Evolutionary conservation across 2,888 invertebrate species (phyloP).

Genomic region (Agrochola litura): DNA sequence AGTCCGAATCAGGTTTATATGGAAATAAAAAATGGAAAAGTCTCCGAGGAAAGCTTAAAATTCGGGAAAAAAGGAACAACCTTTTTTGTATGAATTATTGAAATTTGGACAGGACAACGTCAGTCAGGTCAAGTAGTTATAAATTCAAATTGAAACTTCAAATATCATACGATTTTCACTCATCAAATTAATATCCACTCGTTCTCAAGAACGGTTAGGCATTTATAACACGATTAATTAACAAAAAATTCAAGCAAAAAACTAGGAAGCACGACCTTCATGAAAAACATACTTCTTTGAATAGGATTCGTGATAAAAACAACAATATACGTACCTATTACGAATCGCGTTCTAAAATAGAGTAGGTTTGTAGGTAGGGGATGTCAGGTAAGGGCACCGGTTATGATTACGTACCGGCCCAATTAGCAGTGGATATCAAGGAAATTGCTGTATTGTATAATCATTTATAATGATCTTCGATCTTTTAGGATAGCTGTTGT

Average conservation of each 20-base stretch:
- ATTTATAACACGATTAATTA: slow-evolving; percentile 33
- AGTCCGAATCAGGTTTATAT: too few species aligned
- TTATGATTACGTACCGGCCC: background rate
- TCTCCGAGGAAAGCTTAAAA: too few species aligned
- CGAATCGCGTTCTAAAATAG: background rate
- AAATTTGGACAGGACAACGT: too few species aligned
- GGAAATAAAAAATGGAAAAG: too few species aligned
- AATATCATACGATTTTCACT: background rate
- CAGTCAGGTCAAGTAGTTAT: too few species aligned
- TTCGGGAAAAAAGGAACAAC: too few species aligned
- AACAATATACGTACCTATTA: slow-evolving; percentile 14
- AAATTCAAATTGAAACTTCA: background rate
- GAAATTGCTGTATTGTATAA: slow-evolving; percentile 12
- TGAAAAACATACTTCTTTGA: slow-evolving; percentile 34
- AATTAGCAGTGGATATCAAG: slow-evolving; percentile 15
- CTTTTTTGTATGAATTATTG: too few species aligned
- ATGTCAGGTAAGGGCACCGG: slow-evolving; percentile 1
- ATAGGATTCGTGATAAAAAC: slow-evolving; percentile 36
- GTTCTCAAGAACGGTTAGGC: slow-evolving; percentile 29
- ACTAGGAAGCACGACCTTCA: slow-evolving; percentile 47
- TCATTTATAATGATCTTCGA: slow-evolving; percentile 1
- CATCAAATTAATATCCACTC: slow-evolving; percentile 6
- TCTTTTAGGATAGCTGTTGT: background rate
- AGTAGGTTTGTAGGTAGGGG: background rate
- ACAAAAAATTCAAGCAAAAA: slow-evolving; percentile 37